Evolutionary conservation across 2,797 vertebrate species (phyloP).

Genomic region (Phoxinus dragarum): DNA sequence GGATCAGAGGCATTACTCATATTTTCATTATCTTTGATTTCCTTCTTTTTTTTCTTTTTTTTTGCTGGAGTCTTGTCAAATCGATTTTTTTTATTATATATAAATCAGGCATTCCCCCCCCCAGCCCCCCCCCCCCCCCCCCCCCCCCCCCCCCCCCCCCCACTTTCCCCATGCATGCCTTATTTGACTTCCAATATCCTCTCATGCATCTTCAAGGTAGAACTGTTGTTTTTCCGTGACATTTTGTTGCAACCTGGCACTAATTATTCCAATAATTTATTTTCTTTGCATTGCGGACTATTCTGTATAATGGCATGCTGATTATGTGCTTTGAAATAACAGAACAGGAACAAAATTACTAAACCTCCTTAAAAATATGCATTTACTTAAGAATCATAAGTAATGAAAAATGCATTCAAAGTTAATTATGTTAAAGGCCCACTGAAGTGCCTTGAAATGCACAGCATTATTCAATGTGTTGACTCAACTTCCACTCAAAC

Average conservation of each 20-base stretch:
- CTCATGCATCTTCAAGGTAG: conserved; percentile 70
- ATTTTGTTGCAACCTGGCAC: conserved; percentile 64
- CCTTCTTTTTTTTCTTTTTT: conserved; percentile 66
- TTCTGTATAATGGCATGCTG: neutral
- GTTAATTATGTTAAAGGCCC: neutral
- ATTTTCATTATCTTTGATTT: conserved; percentile 56
- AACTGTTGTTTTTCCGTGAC: conserved; percentile 71
- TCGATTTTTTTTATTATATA: conserved; percentile 26
- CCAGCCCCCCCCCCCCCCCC: too few relatives aligned
- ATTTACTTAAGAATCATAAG: neutral
- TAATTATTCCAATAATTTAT: neutral
- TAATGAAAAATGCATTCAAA: neutral
- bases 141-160: too few relatives aligned
- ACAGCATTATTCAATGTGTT: too few relatives aligned
- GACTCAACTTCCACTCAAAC: too few relatives aligned
- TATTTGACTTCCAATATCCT: conserved; percentile 77
- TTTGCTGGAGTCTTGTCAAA: conserved; percentile 49
- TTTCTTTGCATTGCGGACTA: neutral
- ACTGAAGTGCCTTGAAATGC: too few relatives aligned
- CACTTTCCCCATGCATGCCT: conserved; percentile 65
- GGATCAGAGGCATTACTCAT: conserved; percentile 68
- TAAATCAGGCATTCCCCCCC: conserved; percentile 50
- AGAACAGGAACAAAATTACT: neutral
- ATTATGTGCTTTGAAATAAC: neutral
- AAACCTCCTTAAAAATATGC: neutral